Base-by-base conservation (phyloP, 2,113 vertebrate genomes). In the Oenanthe melanoleuca region DNA sequence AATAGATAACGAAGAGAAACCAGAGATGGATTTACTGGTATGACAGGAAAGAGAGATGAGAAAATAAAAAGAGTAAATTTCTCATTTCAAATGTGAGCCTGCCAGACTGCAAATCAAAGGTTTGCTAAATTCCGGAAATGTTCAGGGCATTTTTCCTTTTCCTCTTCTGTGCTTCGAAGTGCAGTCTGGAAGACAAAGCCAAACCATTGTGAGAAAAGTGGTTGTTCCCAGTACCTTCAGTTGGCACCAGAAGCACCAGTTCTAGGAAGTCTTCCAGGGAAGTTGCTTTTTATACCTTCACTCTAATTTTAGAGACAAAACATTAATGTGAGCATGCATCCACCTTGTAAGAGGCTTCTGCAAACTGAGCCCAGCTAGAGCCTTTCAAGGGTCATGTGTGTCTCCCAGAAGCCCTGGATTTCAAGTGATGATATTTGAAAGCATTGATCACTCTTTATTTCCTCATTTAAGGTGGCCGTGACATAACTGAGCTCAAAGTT, bases 281-380 rank as follows among this genome's bases (percentile, higher is more conserved):
- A 87, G 50, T 8, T 75, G 34, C 74, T 92, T 94, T 91, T 91
- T 75, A 92, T 91, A 92, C 59, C 44, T 70, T 63, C 3, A 3
- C 17, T 94, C 82, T 93, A 95, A 94, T 89, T 96, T 93, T 95
- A 94, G 69, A 74, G n/a, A 79, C 25, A 73, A 87, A 45, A 75
- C 5, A 1, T 52, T 86, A 81, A 65, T 26, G 38, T 69, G 12
- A 94, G 47, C 16, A 4, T 59, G 28, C 31, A 73, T 80, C 44
- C 33, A 79, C 86, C 61, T 88, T 59, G 34, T 17, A 55, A 81
- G 52, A 77, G n/a, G 9, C 6, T 77, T 49, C 53, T 91, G 66
- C 55, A 71, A 91, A 86, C 29, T 56, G 56, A 93, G 79, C 28
- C 12, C 24, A 17, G 11, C 12, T 33, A n/a, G 42, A 90, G 28